Evolutionary conservation across 2,113 vertebrate species (phyloP).

Genomic region (Phycodurus eques): DNA sequence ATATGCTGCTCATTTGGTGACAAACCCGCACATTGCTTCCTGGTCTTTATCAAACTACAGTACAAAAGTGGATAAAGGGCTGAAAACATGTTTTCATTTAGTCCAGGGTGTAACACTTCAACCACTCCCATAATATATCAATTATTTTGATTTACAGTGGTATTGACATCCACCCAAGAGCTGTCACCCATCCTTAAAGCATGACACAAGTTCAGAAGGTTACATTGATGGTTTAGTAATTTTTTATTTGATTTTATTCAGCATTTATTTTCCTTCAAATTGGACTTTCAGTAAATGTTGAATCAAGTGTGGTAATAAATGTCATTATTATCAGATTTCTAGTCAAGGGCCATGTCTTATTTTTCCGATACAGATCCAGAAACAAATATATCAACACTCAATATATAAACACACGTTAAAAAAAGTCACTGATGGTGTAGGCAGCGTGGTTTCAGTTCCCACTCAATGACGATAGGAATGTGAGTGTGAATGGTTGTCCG

Average conservation of each 20-base stretch:
- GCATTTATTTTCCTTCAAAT: background rate
- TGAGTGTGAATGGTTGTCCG: too few relatives aligned
- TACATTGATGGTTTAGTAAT: background rate
- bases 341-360: background rate
- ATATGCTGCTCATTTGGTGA: background rate
- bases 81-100: constrained; percentile 45
- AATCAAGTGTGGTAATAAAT: background rate
- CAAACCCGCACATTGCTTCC: background rate
- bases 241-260: background rate
- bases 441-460: too few relatives aligned
- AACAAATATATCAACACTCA: background rate
- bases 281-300: background rate
- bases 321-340: background rate
- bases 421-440: too few relatives aligned
- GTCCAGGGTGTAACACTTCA: constrained; percentile 47
- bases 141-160: constrained; percentile 37
- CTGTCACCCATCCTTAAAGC: constrained; percentile 20
- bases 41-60: constrained; percentile 4
- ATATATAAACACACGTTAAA: background rate
- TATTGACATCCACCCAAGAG: constrained; percentile 23
- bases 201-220: background rate
- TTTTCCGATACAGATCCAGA: background rate
- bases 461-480: too few relatives aligned
- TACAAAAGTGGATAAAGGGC: constrained; percentile 9
- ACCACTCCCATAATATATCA: constrained; percentile 25